A percentile compares a stretch with the other conserved stretches of the same genome.
Evolutionary conservation across 2,888 invertebrate species (phyloP).

Genomic region (Oxyscelio sp.): DNA sequence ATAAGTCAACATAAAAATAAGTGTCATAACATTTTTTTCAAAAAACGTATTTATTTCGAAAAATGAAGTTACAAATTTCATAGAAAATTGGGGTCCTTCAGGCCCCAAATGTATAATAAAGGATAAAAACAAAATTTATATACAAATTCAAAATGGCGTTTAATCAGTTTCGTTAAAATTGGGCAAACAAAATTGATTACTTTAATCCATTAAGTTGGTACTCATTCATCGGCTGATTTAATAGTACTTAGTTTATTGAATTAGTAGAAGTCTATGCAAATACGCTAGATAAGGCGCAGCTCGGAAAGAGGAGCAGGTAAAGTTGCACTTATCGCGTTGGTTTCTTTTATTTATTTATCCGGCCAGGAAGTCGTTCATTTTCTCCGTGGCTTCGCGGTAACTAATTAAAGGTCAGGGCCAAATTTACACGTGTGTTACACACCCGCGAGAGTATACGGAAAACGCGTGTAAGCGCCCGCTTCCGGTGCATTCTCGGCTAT

Average conservation of each 20-base stretch:
- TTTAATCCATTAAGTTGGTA: background rate
- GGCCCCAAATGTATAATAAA: too few species aligned
- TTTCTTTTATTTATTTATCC: slow-evolving; percentile 86
- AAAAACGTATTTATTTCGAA: too few species aligned
- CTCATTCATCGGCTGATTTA: slow-evolving; percentile 20
- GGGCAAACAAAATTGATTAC: too few species aligned
- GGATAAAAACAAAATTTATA: too few species aligned
- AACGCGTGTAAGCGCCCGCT: slow-evolving; percentile 81
- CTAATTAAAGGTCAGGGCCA: slow-evolving; percentile 86
- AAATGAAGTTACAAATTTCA: too few species aligned
- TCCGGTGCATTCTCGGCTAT: slow-evolving; percentile 80
- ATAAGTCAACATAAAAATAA: too few species aligned
- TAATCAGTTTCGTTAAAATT: too few species aligned
- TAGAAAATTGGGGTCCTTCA: too few species aligned
- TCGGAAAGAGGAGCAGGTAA: slow-evolving; percentile 43
- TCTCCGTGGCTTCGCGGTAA: slow-evolving; percentile 82
- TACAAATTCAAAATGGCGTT: too few species aligned
- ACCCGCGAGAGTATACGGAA: slow-evolving; percentile 75
- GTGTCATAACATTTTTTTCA: too few species aligned
- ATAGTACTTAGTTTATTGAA: slow-evolving; percentile 62
- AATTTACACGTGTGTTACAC: slow-evolving; percentile 77
- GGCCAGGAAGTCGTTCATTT: slow-evolving; percentile 87
- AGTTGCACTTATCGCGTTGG: slow-evolving; percentile 72
- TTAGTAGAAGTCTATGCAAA: slow-evolving; percentile 57
- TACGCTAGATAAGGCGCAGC: slow-evolving; percentile 35